Evolutionary conservation across 2,888 invertebrate species (phyloP), one percentile per base, ranked within the genome.

Genomic region (Euspilapteryx auroguttella): DNA sequence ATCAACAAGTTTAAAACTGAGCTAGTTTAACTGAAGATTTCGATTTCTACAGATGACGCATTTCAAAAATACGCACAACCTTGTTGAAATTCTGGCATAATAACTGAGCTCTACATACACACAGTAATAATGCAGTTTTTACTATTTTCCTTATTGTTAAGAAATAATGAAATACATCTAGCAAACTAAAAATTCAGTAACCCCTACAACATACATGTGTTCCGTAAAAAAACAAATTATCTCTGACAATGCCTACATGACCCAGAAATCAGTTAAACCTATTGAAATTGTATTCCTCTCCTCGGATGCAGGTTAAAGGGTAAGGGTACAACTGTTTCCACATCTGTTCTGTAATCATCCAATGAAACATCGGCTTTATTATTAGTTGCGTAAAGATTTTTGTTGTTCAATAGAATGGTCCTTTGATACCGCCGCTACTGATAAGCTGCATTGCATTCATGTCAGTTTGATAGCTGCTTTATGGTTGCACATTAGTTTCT

Each of bases 341-440:
- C 53, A 48, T 44, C 48, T 50, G 59, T 59, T 59, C 48, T 58
- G 55, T 38, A 36, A 34, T 34, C 25, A 37, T 37, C 49, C 50
- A 47, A 37, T 45, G 40, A 64, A 53, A 56, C 42, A 50, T 6
- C 44, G 44, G 41, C 55, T 54, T 53, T 66, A 45, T 47, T 42
- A 34, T 39, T 34, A 35, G 37, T 34, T 42, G 30, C 25, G 39
- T 48, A 59, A 54, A 53, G 44, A 42, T 41, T 51, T 42, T 47
- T 54, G 46, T 58, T 44, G 47, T 41, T 39, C 41, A 38, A 46
- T 40, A 39, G 35, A 34, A 30, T 34, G 42, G 47, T 40, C 42
- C 55, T 68, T 71, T 71, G 58, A 66, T 55, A 52, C 66, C 69
- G 65, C 63, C 33, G 32, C 39, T 37, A 38, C 42, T 54, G 63